phyloP scores from a whole-genome alignment of 2,797 vertebrate species.

The Leptatherina wallacei region DNA sequence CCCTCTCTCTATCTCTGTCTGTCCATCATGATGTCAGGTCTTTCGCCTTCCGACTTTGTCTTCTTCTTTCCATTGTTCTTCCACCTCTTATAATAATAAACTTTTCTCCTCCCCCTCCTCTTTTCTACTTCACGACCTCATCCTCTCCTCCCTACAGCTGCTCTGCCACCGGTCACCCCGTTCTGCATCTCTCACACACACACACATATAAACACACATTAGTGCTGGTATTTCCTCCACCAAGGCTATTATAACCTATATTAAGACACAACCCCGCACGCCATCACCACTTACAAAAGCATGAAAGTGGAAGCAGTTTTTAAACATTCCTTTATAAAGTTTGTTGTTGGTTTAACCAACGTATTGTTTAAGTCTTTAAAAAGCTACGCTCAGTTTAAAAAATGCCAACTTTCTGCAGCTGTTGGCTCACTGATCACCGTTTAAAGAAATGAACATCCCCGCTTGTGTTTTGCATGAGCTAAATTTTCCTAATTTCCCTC shows the following conservation, averaged over 20 bases:
- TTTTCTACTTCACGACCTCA: background rate
- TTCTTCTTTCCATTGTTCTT: slow-evolving; percentile 53
- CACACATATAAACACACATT: background rate
- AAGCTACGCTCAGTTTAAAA: background rate
- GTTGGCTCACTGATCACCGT: background rate
- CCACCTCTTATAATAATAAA: slow-evolving; percentile 39
- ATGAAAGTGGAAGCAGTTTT: background rate
- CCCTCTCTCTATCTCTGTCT: slow-evolving; percentile 14
- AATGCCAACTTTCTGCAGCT: background rate
- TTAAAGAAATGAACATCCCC: background rate
- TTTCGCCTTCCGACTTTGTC: slow-evolving; percentile 37
- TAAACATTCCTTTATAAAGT: background rate
- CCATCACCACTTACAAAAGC: background rate
- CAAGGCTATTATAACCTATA: slow-evolving; percentile 8
- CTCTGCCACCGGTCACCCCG: slow-evolving; percentile 26
- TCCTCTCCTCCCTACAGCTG: slow-evolving; percentile 62
- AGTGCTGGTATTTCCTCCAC: slow-evolving; percentile 12
- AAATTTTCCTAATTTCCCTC: background rate
- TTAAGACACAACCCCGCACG: background rate
- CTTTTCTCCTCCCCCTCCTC: slow-evolving; percentile 25
- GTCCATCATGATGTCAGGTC: slow-evolving; percentile 58
- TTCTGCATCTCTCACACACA: slow-evolving; percentile 33
- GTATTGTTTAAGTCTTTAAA: background rate
- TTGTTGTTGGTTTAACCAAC: background rate
- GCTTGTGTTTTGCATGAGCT: background rate